These are phyloP conservation scores for Cichlasoma orientale DNA, from an alignment of 2,797 vertebrate genomes.

Conservation along the genomic window DNA sequence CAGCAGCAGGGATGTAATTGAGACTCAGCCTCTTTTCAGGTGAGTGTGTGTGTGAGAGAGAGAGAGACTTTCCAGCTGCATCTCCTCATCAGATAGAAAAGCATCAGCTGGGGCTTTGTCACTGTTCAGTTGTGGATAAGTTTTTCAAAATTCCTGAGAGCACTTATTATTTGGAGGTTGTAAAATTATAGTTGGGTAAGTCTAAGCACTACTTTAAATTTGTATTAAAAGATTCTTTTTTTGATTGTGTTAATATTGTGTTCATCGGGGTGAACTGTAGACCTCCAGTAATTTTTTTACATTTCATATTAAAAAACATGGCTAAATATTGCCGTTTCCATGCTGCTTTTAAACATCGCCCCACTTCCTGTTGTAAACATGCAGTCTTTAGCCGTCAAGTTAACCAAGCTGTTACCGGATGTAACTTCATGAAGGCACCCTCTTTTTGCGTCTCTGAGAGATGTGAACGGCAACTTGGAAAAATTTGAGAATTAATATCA, in stretches of 20 bases:
- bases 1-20: slow-evolving; percentile 32
- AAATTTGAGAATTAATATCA: background rate
- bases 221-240: background rate
- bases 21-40: slow-evolving; percentile 5
- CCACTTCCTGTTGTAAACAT: slow-evolving; percentile 25
- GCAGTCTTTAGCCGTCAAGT: background rate
- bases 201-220: background rate
- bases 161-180: background rate
- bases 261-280: background rate
- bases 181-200: background rate
- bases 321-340: background rate
- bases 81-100: background rate
- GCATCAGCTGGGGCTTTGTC: too few species aligned
- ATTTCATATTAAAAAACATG: background rate
- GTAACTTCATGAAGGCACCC: background rate
- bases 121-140: background rate
- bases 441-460: background rate
- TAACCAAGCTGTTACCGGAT: background rate
- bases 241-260: background rate
- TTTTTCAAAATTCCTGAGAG: background rate
- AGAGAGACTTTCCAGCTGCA: background rate
- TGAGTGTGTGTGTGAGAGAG: slow-evolving; percentile 12
- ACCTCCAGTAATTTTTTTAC: background rate
- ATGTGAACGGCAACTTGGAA: background rate
- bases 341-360: background rate